Percentiles rank a stretch among this genome's conserved stretches.
Evolutionary conservation across 2,888 invertebrate genomes (phyloP).

Genomic region (Synergus japonicus): DNA sequence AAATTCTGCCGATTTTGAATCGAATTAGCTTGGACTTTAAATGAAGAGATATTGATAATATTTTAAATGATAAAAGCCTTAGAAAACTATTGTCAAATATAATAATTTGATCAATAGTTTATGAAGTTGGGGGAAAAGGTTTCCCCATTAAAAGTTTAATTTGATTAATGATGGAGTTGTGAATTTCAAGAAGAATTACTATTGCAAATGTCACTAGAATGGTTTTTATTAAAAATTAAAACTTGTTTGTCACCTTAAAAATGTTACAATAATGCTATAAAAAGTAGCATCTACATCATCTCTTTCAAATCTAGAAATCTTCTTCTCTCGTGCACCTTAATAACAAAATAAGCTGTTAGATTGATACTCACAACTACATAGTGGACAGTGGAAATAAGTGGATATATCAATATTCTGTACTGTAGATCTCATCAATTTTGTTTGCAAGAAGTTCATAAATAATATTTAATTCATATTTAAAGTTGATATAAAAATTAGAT

Average conservation of each 20-base stretch:
- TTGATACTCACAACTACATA: constrained; percentile 34
- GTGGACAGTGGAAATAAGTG: constrained; percentile 35
- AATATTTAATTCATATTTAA: background rate
- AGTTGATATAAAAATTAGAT: background rate
- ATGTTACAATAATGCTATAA: constrained; percentile 31
- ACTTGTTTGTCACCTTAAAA: constrained; percentile 18
- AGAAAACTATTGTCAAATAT: background rate
- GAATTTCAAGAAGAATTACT: background rate
- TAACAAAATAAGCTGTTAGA: constrained; percentile 30
- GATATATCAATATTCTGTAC: constrained; percentile 31
- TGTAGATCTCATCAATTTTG: constrained; percentile 13
- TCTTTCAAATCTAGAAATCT: constrained; percentile 36
- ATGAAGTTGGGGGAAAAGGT: background rate
- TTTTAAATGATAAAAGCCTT: background rate
- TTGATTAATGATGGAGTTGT: background rate
- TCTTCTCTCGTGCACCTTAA: constrained; percentile 36
- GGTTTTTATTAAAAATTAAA: background rate
- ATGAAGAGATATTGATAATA: background rate
- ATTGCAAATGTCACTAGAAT: background rate
- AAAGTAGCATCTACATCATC: constrained; percentile 23
- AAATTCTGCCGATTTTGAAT: constrained; percentile 10
- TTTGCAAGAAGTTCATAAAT: background rate
- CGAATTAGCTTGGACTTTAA: background rate
- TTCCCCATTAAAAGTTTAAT: background rate
- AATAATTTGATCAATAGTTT: background rate